phyloP scores from a whole-genome alignment of 1,140 invertebrate species.

The Delia radicum region DNA sequence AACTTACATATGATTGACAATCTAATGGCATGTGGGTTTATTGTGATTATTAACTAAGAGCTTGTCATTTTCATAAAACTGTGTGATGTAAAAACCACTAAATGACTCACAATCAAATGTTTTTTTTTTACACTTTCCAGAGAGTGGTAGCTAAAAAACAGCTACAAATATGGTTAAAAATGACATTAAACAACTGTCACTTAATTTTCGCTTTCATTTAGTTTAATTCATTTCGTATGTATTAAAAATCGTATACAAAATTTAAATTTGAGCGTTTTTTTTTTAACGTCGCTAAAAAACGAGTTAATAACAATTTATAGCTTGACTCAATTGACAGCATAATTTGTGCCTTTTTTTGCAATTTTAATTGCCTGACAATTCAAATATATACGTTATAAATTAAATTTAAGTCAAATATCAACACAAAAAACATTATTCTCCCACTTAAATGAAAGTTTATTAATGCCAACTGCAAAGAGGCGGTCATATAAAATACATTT shows the following conservation, averaged over 20 bases:
- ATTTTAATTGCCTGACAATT: conserved; percentile 23
- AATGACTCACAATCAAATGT: not conserved
- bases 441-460: conserved; percentile 17
- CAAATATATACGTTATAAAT: conserved; percentile 19
- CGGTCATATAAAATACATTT: not conserved
- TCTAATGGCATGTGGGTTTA: not conserved
- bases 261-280: too few species aligned
- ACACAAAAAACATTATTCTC: conserved; percentile 17
- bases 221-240: not conserved
- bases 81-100: not conserved
- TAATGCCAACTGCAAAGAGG: not conserved
- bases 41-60: not conserved
- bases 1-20: not conserved
- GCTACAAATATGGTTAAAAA: not conserved
- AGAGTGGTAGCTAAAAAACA: not conserved
- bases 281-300: too few species aligned
- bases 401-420: conserved; percentile 24
- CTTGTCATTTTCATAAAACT: not conserved
- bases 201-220: not conserved
- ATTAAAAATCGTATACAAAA: not conserved
- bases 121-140: not conserved
- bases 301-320: conserved; percentile 21
- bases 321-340: conserved; percentile 18
- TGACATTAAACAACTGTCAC: not conserved
- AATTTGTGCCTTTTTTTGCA: conserved; percentile 21